A percentile compares a stretch with the other conserved stretches of the same genome.
These are phyloP conservation scores for Harpegnathos saltator DNA, from an alignment of 1,140 invertebrate species.

Conservation along the genomic window DNA sequence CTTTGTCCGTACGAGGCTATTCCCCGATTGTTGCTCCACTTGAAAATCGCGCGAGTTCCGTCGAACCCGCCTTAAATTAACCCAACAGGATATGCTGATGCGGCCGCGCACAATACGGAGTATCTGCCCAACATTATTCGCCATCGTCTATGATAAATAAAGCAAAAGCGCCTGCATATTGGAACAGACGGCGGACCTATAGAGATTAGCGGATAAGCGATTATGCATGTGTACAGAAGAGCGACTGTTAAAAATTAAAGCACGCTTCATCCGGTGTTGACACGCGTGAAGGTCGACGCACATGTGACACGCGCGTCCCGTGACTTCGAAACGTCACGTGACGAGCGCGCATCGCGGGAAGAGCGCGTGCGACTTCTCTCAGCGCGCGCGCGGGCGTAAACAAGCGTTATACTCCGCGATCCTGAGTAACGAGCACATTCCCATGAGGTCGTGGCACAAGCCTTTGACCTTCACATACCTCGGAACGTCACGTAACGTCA, in stretches of 20 bases:
- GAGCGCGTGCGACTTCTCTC: constrained; percentile 14
- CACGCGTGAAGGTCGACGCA: constrained; percentile 25
- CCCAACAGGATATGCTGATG: no score
- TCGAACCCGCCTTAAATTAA: no score
- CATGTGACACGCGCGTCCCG: constrained; percentile 48
- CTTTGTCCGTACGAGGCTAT: no score
- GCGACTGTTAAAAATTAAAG: constrained; percentile 7
- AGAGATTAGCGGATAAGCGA: not conserved
- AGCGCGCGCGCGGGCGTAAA: constrained; percentile 17
- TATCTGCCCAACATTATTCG: no score
- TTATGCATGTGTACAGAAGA: not conserved
- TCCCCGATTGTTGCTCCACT: no score
- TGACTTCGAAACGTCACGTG: constrained; percentile 40
- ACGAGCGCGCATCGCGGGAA: not conserved
- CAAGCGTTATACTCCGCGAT: not conserved
- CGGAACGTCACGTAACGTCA: not conserved
- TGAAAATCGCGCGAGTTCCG: no score
- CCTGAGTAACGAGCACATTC: constrained; percentile 9
- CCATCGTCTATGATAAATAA: no score
- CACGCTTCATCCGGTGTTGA: constrained; percentile 3
- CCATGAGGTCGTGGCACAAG: not conserved
- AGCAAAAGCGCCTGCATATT: no score
- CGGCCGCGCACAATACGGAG: no score
- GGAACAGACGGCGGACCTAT: not conserved
- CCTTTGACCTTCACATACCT: constrained; percentile 13